A percentile compares a stretch with the other conserved stretches of the same genome.
These are phyloP conservation scores for Pycnomerus fuliginosus DNA, from an alignment of 2,888 invertebrate genomes.

Conservation along the genomic window DNA sequence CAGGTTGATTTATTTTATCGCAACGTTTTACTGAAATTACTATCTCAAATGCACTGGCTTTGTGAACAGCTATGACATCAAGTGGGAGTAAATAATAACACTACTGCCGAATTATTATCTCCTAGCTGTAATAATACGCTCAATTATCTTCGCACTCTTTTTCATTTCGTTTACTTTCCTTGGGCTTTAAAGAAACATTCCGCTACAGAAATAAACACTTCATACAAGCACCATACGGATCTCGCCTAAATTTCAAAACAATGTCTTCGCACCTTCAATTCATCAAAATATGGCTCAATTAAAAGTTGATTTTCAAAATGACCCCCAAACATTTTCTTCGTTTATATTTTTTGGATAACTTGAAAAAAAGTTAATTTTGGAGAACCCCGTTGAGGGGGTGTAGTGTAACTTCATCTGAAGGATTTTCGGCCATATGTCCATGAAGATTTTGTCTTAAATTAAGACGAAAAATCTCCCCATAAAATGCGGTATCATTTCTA, in stretches of 20 bases:
- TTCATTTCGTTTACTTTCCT: conserved; percentile 15
- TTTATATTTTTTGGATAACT: too few relatives aligned
- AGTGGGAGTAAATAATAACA: conserved; percentile 21
- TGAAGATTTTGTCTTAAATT: too few relatives aligned
- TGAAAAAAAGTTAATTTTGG: too few relatives aligned
- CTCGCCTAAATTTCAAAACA: too few relatives aligned
- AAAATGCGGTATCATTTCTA: too few relatives aligned
- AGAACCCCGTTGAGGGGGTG: too few relatives aligned
- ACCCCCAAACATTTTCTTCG: too few relatives aligned
- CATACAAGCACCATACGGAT: conserved; percentile 1
- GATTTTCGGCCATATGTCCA: too few relatives aligned
- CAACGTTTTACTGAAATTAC: conserved; percentile 30
- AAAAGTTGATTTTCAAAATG: too few relatives aligned
- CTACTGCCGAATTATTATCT: conserved; percentile 11
- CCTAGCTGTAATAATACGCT: conserved; percentile 7
- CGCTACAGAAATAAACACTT: conserved; percentile 13
- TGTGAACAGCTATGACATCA: conserved; percentile 16
- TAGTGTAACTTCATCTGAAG: too few relatives aligned
- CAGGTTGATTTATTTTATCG: conserved; percentile 28
- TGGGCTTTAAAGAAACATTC: conserved; percentile 16
- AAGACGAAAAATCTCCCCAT: too few relatives aligned
- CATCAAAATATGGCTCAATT: conserved; percentile 12
- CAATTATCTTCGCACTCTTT: conserved; percentile 14
- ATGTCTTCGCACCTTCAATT: conserved; percentile 2
- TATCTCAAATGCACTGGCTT: conserved; percentile 17